Percentiles rank a stretch among this genome's conserved stretches.
These are phyloP conservation scores for Atlantisia rogersi DNA, from an alignment of 2,113 vertebrate species.

Conservation along the genomic window DNA sequence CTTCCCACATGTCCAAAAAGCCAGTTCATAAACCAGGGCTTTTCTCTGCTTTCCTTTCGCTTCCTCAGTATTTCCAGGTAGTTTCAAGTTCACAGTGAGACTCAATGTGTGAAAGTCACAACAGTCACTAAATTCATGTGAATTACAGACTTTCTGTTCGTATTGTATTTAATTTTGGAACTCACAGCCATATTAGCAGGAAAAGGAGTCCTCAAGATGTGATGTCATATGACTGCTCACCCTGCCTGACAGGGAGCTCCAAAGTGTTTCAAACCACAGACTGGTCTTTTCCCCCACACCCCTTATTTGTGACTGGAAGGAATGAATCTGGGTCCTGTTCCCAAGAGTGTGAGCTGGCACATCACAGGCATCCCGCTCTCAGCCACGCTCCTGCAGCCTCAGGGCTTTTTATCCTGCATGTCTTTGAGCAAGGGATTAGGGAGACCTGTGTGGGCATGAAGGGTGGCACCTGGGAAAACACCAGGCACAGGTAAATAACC, in stretches of 20 bases:
- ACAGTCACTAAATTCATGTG: not conserved
- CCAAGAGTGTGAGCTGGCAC: not conserved
- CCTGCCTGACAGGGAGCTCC: accelerated
- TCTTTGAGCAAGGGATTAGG: not conserved
- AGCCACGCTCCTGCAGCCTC: not conserved
- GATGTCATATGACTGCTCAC: not conserved
- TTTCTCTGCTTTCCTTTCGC: not conserved
- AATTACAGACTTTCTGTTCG: not conserved
- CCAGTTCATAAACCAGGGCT: not conserved
- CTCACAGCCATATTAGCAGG: accelerated
- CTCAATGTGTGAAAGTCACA: accelerated
- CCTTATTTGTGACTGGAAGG: not conserved
- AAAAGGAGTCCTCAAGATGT: not conserved
- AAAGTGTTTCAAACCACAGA: not conserved
- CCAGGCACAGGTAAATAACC: not conserved
- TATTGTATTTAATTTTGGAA: not conserved
- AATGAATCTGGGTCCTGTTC: not conserved
- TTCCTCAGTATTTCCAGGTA: not conserved
- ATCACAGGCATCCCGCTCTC: not conserved
- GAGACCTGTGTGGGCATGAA: not conserved
- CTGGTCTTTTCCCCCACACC: accelerated
- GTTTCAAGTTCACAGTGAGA: not conserved
- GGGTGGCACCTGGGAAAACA: not conserved
- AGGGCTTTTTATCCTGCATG: not conserved
- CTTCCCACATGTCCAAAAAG: not conserved